Evolutionary conservation across 2,888 invertebrate genomes (phyloP), one percentile per base, ranked within the genome.

Genomic region (Meloe dianella): DNA sequence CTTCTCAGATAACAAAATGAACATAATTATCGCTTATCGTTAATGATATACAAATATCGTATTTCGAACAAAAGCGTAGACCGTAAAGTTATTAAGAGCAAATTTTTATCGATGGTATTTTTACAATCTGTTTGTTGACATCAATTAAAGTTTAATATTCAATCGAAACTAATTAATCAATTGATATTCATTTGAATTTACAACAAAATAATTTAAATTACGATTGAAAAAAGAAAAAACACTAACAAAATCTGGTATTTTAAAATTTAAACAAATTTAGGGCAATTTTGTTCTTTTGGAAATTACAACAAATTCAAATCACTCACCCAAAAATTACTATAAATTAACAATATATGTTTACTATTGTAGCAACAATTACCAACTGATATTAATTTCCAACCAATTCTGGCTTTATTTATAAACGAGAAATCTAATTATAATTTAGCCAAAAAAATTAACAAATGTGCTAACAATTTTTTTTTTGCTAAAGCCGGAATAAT

Each of bases 321-420:
- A 12, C 51, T 51, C 12, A 51, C 51, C 12, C 2, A 10, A 12
- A 51, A 51, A 12, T 51, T 6, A 12, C 5, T 9, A 20, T 20
- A 47, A 0, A 24, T 9, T 24, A 24, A 24, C 12, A 22, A 22
- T 17, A 51, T 51, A 22, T 51, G 51, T 51, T 51, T 51, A 51
- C 24, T 9, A 51, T 24, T 24, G 24, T 12, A 24, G 14, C 51
- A 51, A 51, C 51, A 51, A 51, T 51, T 51, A 24, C 20, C 51
- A 51, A 51, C 51, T 51, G 51, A 51, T 51, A 12, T 12, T 51
- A 51, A 51, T 51, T 51, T 12, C 24, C 4, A 22, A 51, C 22
- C 51, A 51, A 51, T 51, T 51, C 22, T 51, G 24, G 51, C 24
- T 51, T 51, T 47, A 47, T 47, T 47, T 47, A 51, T 51, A 51